Conservation (phyloP, 2,888 invertebrate species). For the Gnatocerus cornutus region DNA sequence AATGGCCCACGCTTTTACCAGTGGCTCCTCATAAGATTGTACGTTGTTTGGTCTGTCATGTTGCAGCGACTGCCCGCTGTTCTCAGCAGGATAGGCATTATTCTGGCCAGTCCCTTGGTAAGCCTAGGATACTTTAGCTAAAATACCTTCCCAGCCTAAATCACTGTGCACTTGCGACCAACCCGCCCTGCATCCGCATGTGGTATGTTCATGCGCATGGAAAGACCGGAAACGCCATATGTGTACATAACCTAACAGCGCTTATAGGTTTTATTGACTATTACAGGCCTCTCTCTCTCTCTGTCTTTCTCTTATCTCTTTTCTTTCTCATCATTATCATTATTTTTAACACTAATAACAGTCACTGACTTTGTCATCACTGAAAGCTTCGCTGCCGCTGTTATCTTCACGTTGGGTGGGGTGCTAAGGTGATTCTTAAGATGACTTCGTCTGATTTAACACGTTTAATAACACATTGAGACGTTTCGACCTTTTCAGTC, state of each 20-base stretch:
- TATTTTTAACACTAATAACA: constrained; percentile 12
- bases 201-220: constrained; percentile 60
- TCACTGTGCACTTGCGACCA: constrained; percentile 51
- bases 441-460: too few relatives aligned
- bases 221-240: constrained; percentile 12
- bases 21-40: constrained; percentile 65
- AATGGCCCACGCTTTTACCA: constrained; percentile 52
- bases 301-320: constrained; percentile 8
- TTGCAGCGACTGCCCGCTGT: constrained; percentile 96
- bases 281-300: constrained; percentile 25
- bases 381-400: constrained; percentile 13
- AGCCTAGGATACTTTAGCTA: constrained; percentile 73
- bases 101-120: constrained; percentile 97
- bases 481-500: too few relatives aligned
- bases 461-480: too few relatives aligned
- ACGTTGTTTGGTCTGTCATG: constrained; percentile 76
- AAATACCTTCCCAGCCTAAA: constrained; percentile 51
- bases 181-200: constrained; percentile 55
- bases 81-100: constrained; percentile 96
- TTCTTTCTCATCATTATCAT: not conserved
- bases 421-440: not conserved
- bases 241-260: constrained; percentile 17
- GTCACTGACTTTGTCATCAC: constrained; percentile 6
- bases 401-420: not conserved
- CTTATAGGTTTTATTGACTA: constrained; percentile 16